A percentile compares a stretch with the other conserved stretches of the same genome.
These are phyloP conservation scores for Sceloporus tristichus DNA, from an alignment of 2,113 vertebrate genomes.

Conservation along the genomic window DNA sequence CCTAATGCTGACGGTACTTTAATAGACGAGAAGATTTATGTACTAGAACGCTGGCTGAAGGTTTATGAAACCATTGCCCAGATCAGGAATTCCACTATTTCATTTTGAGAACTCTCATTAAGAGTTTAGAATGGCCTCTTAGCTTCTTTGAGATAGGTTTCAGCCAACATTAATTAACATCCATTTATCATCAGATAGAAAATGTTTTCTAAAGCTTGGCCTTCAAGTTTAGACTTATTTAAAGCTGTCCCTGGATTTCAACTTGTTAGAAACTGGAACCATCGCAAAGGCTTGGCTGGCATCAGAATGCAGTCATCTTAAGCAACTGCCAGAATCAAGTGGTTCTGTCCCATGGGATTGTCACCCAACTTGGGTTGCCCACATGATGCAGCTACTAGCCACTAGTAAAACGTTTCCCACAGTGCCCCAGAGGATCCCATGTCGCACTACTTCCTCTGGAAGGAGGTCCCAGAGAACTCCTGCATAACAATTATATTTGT, in stretches of 20 bases:
- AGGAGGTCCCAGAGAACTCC: too few species aligned
- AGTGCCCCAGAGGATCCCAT: background rate
- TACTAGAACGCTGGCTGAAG: constrained; percentile 54
- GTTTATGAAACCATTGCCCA: constrained; percentile 54
- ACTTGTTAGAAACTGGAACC: constrained; percentile 28
- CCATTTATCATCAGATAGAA: constrained; percentile 53
- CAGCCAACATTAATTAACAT: constrained; percentile 1
- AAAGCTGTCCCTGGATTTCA: constrained; percentile 48
- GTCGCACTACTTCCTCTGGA: background rate
- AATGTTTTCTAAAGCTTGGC: constrained; percentile 27
- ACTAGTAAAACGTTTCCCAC: background rate
- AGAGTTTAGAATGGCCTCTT: constrained; percentile 38
- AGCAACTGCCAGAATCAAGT: background rate
- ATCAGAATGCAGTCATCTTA: background rate
- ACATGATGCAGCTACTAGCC: background rate
- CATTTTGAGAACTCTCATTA: constrained; percentile 52
- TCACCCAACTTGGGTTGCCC: too few species aligned
- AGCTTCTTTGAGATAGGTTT: background rate
- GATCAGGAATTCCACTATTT: constrained; percentile 55
- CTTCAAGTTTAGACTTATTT: constrained; percentile 50
- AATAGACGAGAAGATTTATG: background rate
- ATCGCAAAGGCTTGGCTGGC: background rate
- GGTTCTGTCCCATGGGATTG: background rate
- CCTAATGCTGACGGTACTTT: background rate
- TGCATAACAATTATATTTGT: too few species aligned